Conservation (phyloP, 2,113 vertebrate genomes). For the Neodontobutis hainanensis region DNA sequence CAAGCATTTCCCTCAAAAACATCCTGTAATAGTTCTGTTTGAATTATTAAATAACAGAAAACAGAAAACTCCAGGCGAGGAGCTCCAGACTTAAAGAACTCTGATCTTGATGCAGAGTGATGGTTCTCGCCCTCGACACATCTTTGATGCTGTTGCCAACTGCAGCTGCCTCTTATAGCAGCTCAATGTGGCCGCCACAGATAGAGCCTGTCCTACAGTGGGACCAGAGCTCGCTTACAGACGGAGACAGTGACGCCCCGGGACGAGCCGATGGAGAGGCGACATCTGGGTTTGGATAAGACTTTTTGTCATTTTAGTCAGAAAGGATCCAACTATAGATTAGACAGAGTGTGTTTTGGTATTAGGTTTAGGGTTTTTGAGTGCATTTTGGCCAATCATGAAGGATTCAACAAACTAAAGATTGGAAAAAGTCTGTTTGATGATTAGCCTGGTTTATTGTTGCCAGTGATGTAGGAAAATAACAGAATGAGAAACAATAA, state of each 20-base stretch:
- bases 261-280: too few species aligned
- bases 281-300: too few species aligned
- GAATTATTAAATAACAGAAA: conserved; percentile 27
- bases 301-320: too few species aligned
- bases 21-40: not conserved
- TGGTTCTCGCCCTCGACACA: conserved; percentile 35
- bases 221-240: not conserved
- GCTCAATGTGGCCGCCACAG: conserved; percentile 41
- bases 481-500: too few species aligned
- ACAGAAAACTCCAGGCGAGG: conserved; percentile 17
- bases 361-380: too few species aligned
- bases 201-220: conserved; percentile 21
- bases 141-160: conserved; percentile 51
- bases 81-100: not conserved
- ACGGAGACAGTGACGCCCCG: not conserved
- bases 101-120: conserved; percentile 39
- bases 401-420: too few species aligned
- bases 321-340: too few species aligned
- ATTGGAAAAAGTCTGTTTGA: too few species aligned
- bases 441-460: too few species aligned
- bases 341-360: too few species aligned
- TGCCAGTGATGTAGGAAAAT: too few species aligned
- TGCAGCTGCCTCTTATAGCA: conserved; percentile 37
- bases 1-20: conserved; percentile 7
- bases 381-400: too few species aligned